A percentile compares a stretch with the other conserved stretches of the same genome.
These are phyloP conservation scores for Cephalopachus bancanus DNA, from an alignment of 2,797 vertebrate species.

Conservation along the genomic window DNA sequence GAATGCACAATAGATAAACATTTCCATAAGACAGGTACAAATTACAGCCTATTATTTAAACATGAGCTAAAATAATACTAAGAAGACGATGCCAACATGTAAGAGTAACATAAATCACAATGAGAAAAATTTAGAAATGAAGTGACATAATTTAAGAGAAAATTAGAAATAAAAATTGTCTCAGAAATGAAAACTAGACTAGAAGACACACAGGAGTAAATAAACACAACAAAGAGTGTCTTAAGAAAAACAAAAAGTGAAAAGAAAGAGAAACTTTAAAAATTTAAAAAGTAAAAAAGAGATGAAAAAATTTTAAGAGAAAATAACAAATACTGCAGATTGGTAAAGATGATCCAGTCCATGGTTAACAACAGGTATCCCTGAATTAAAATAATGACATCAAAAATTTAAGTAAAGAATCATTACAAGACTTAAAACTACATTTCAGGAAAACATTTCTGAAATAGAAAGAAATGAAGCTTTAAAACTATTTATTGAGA, in stretches of 20 bases:
- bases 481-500: not conserved
- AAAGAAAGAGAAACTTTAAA: not conserved
- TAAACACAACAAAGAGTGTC: not conserved
- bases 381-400: not conserved
- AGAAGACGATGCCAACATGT: not conserved
- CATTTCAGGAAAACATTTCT: not conserved
- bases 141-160: not conserved
- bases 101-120: not conserved
- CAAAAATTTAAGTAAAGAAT: no score
- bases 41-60: not conserved
- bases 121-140: not conserved
- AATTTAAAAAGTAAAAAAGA: no score
- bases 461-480: not conserved
- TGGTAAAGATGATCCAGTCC: not conserved
- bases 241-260: not conserved
- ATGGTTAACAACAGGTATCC: accelerated
- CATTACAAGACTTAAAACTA: not conserved
- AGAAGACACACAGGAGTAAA: not conserved
- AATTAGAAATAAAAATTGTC: not conserved
- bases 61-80: not conserved
- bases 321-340: not conserved
- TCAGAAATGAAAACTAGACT: not conserved
- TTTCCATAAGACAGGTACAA: not conserved
- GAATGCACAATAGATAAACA: not conserved
- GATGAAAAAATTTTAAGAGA: not conserved